Evolutionary conservation across 2,113 vertebrate genomes (phyloP).

Genomic region (Sus scrofa): DNA sequence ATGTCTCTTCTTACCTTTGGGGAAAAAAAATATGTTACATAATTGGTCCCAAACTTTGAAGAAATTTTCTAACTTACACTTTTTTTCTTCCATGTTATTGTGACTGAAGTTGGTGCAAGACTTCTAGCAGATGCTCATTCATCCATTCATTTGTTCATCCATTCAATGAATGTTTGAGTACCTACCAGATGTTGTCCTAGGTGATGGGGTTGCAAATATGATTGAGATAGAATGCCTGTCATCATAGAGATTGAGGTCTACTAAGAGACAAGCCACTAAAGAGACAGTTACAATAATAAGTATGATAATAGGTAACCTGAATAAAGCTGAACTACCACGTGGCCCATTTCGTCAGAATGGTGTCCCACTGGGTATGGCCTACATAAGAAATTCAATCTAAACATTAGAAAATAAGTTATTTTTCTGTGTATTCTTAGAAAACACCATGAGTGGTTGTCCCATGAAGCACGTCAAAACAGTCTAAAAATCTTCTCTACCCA

Average conservation of each 20-base stretch:
- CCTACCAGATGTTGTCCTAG: neutral
- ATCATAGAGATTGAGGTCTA: neutral
- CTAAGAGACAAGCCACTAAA: neutral
- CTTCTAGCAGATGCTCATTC: neutral
- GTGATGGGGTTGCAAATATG: neutral
- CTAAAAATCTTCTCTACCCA: neutral
- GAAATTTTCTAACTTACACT: neutral
- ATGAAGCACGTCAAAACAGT: neutral
- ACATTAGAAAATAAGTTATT: neutral
- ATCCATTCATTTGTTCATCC: neutral
- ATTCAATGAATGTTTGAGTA: neutral
- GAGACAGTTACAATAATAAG: neutral
- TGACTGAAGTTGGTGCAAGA: conserved; percentile 10
- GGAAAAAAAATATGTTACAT: conserved; percentile 51
- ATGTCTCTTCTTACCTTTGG: conserved; percentile 56
- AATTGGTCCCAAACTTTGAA: conserved; percentile 43
- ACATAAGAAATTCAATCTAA: neutral
- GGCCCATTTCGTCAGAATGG: neutral
- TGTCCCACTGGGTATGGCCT: neutral
- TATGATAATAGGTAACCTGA: neutral
- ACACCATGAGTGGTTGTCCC: neutral
- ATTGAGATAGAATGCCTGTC: neutral
- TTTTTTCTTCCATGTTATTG: neutral
- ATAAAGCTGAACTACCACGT: neutral
- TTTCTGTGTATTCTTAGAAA: conserved; percentile 14